Percentiles rank a stretch among this genome's conserved stretches.
Conservation (phyloP, 2,888 invertebrate species). For the Prosapia bicincta region DNA sequence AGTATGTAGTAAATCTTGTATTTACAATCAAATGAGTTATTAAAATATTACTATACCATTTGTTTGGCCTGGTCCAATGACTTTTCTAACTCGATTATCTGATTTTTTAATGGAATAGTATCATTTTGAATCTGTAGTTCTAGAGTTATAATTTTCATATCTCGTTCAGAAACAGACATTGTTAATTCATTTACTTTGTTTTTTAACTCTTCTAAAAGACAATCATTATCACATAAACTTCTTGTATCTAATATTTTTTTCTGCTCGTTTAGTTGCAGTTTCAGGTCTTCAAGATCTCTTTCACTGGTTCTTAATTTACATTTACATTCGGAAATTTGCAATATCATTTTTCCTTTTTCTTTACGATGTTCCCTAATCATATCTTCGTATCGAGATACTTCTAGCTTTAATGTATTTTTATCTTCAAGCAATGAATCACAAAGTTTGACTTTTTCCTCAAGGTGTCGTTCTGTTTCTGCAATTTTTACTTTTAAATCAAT, state of each 20-base stretch:
- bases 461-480: neutral
- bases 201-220: slow-evolving; percentile 15
- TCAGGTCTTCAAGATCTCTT: neutral
- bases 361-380: neutral
- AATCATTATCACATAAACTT: neutral
- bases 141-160: slow-evolving; percentile 19
- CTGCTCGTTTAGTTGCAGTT: neutral
- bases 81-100: slow-evolving; percentile 13
- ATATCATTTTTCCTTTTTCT: neutral
- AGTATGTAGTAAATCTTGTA: no score
- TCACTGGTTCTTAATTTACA: neutral
- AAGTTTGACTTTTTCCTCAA: neutral
- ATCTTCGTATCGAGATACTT: neutral
- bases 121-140: slow-evolving; percentile 17
- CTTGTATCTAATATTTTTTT: neutral
- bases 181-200: slow-evolving; percentile 4
- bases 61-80: slow-evolving; percentile 20
- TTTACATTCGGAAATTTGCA: neutral
- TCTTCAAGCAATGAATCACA: neutral
- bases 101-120: slow-evolving; percentile 14
- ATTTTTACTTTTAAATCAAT: neutral
- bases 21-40: no score
- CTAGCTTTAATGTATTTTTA: neutral
- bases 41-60: neutral
- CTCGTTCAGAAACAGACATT: slow-evolving; percentile 8